These are phyloP conservation scores for Chauna torquata DNA, from an alignment of 2,113 vertebrate genomes.

Conservation along the genomic window DNA sequence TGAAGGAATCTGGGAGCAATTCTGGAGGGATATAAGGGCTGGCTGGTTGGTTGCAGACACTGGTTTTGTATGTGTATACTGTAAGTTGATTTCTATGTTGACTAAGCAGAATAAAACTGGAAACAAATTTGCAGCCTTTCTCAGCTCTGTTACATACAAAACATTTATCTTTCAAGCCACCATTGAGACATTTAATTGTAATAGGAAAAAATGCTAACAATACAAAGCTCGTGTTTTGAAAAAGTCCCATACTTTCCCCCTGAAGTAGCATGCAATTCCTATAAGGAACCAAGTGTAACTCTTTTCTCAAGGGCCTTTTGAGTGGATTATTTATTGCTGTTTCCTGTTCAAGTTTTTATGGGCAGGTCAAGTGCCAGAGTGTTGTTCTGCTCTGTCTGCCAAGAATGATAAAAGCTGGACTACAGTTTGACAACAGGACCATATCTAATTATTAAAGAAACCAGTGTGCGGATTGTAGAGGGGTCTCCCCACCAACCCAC, in stretches of 20 bases:
- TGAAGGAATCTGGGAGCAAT: background rate
- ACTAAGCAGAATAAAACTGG: background rate
- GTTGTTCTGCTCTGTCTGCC: slow-evolving; percentile 41
- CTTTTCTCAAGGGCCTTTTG: slow-evolving; percentile 58
- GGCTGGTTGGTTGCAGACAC: background rate
- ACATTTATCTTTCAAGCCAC: background rate
- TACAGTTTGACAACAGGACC: slow-evolving; percentile 31
- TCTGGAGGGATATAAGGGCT: background rate
- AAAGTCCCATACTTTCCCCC: background rate
- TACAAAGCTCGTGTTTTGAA: background rate
- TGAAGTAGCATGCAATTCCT: background rate
- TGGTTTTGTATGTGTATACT: no score
- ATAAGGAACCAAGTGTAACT: slow-evolving; percentile 29
- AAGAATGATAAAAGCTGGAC: slow-evolving; percentile 61
- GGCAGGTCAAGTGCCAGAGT: slow-evolving; percentile 61
- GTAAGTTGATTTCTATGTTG: background rate
- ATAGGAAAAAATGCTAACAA: background rate
- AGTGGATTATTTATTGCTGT: slow-evolving; percentile 64
- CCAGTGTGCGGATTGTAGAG: background rate
- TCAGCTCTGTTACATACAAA: background rate
- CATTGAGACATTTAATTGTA: background rate
- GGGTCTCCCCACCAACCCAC: background rate
- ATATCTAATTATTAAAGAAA: slow-evolving; percentile 57
- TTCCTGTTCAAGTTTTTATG: slow-evolving; percentile 68
- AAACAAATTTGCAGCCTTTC: background rate